A percentile compares a stretch with the other conserved stretches of the same genome.
Evolutionary conservation across 2,888 invertebrate species (phyloP).

Genomic region (Arenicola marina): DNA sequence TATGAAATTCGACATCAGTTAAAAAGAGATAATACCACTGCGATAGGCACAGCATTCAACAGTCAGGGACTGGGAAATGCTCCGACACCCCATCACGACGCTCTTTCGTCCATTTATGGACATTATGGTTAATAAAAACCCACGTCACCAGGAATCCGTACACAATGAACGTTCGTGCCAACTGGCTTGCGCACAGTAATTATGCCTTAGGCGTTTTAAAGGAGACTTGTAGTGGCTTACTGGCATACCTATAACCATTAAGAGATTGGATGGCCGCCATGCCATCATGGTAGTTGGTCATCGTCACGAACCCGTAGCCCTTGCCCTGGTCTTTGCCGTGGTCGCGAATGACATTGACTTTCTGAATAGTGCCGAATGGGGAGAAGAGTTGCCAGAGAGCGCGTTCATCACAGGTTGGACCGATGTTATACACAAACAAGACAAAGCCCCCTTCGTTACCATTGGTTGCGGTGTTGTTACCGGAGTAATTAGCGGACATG

Average conservation of each 20-base stretch:
- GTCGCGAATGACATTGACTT: constrained; percentile 59
- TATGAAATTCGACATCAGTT: too few relatives aligned
- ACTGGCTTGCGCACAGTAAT: too few relatives aligned
- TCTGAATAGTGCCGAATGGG: constrained; percentile 58
- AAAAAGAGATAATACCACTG: too few relatives aligned
- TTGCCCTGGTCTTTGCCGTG: constrained; percentile 54
- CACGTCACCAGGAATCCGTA: too few relatives aligned
- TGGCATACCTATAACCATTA: constrained; percentile 54
- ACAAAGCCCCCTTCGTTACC: constrained; percentile 41
- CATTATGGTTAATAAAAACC: too few relatives aligned
- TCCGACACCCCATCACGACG: too few relatives aligned
- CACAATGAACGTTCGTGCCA: too few relatives aligned
- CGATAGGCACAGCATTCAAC: too few relatives aligned
- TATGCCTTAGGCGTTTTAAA: constrained; percentile 36
- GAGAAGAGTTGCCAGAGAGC: constrained; percentile 59
- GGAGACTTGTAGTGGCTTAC: constrained; percentile 59
- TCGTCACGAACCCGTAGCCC: constrained; percentile 62
- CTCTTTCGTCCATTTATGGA: too few relatives aligned
- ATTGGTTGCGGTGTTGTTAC: neutral
- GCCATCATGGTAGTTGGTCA: constrained; percentile 60
- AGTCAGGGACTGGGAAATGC: too few relatives aligned
- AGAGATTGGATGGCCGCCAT: constrained; percentile 56
- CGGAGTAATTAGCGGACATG: constrained; percentile 7
- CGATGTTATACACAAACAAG: constrained; percentile 62
- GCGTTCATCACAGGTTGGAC: constrained; percentile 58